phyloP scores from a whole-genome alignment of 2,888 invertebrate species.

The Tuta absoluta region DNA sequence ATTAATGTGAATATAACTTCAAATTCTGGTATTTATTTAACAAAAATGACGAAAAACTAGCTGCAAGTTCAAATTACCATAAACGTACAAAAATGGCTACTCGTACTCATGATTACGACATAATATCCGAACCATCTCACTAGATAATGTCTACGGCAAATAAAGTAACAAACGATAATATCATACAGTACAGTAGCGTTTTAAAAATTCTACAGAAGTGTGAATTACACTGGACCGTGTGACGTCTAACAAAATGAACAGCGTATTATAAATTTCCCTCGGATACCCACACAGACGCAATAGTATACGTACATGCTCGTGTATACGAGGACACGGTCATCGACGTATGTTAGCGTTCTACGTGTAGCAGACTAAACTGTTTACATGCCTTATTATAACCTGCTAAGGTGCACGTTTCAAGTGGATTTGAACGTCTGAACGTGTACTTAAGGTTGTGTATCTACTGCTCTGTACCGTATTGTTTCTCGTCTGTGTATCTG shows the following conservation, averaged over 20 bases:
- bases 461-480: constrained; percentile 71
- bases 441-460: constrained; percentile 65
- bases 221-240: constrained; percentile 69
- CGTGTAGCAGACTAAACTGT: constrained; percentile 48
- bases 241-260: constrained; percentile 63
- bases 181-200: constrained; percentile 62
- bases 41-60: too few species aligned
- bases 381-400: constrained; percentile 42
- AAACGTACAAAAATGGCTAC: not conserved
- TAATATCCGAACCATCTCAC: constrained; percentile 21
- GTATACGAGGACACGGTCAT: constrained; percentile 13
- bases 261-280: constrained; percentile 76
- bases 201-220: constrained; percentile 73
- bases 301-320: constrained; percentile 51
- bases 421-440: constrained; percentile 40
- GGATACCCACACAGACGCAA: constrained; percentile 67
- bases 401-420: constrained; percentile 45
- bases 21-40: too few species aligned
- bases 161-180: constrained; percentile 64
- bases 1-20: too few species aligned
- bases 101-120: constrained; percentile 1
- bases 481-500: constrained; percentile 79
- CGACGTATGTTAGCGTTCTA: constrained; percentile 60
- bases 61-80: not conserved
- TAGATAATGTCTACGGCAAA: constrained; percentile 49